Evolutionary conservation across 1,140 invertebrate genomes (phyloP), one percentile per base, ranked within the genome.

Genomic region (Drosophila neocordata): DNA sequence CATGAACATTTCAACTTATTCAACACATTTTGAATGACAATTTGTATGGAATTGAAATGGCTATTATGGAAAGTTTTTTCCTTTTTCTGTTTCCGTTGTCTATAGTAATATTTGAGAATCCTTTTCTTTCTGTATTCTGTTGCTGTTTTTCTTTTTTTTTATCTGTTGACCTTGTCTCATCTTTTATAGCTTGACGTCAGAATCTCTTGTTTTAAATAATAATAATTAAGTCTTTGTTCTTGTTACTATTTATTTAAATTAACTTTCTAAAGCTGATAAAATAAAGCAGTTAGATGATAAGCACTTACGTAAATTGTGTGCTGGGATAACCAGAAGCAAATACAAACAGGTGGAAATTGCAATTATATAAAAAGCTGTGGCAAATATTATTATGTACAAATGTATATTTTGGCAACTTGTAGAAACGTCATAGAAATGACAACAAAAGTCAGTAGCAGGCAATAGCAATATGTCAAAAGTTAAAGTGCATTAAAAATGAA

Each of bases 211-310:
- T 18, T 48, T 48, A 48, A 48, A 48, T 20, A 20, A 48, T 48
- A 48, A 48, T 20, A 20, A 20, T 31, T 48, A 20, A 3, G 15
- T 35, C 9, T 35, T 35, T 35, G 8, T 35, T 35, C 3, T 35
- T 35, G 8, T 12, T 35, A 35, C 34, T 65, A 67, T 72, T 74
- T 74, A 41, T 37, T 18, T 53, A 60, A 58, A 72, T 61, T 74
- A 61, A 74, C 70, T 74, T 73, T 74, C 61, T 38, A 73, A 73
- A 75, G 72, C 72, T 75, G 72, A 75, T 75, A 76, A 76, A 76
- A 76, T 59, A 76, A 76, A 6, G 27, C 15, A 48, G 41, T 13
- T 38, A 38, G 4, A 35, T 5, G 34, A 35, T 12, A 75, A 61
- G 48, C 48, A 68, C 57, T 58, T 38, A 38, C 37, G 37, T 38